Evolutionary conservation across 2,797 vertebrate genomes (phyloP).

Genomic region (Aphelocoma californica): DNA sequence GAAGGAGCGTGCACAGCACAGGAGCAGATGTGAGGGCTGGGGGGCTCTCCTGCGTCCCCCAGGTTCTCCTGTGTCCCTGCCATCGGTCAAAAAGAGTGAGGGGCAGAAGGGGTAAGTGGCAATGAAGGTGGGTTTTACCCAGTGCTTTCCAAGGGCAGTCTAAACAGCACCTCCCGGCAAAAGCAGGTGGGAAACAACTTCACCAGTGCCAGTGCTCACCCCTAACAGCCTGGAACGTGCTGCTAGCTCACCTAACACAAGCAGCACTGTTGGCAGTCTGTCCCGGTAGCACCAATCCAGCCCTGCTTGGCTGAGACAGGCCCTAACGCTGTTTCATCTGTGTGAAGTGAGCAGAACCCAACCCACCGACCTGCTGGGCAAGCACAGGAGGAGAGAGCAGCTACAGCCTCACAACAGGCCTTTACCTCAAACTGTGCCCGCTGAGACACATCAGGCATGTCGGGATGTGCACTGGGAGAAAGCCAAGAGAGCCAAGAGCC

Average conservation of each 20-base stretch:
- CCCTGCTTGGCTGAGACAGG: background rate
- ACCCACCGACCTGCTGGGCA: background rate
- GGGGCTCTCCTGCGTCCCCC: background rate
- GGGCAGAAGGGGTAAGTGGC: background rate
- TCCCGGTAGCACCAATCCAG: background rate
- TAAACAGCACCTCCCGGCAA: background rate
- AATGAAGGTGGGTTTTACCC: background rate
- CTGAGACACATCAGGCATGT: background rate
- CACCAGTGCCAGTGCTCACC: accelerated
- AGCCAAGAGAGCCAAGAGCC: background rate
- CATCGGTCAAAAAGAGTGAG: accelerated
- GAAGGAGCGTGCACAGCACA: background rate
- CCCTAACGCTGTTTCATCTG: background rate
- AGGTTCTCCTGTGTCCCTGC: accelerated
- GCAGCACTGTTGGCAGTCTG: accelerated
- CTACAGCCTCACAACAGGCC: background rate
- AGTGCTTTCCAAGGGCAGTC: background rate
- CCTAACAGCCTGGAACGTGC: background rate
- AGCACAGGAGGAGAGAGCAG: background rate
- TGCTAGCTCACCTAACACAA: background rate
- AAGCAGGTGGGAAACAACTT: background rate
- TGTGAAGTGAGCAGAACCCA: background rate
- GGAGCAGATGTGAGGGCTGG: background rate
- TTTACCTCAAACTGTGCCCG: background rate
- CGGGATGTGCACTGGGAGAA: accelerated